Conservation (phyloP, 2,113 vertebrate species). For the Corapipo altera region DNA sequence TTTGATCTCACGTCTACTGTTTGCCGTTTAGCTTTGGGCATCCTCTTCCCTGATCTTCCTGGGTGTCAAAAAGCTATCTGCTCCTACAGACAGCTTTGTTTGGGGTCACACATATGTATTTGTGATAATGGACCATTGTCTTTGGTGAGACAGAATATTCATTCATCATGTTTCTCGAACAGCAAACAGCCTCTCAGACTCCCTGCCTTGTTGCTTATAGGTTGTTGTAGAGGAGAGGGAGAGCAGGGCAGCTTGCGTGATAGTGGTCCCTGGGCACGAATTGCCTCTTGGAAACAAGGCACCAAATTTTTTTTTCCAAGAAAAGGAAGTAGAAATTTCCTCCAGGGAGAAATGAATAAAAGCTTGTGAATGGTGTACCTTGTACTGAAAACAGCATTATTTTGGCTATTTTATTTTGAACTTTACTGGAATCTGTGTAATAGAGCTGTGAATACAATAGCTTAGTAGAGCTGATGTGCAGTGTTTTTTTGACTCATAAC, state of each 20-base stretch:
- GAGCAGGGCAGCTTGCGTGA: not conserved
- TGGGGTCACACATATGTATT: not conserved
- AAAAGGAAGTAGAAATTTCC: not conserved
- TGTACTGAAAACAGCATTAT: not conserved
- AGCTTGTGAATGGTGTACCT: not conserved
- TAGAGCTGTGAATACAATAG: not conserved
- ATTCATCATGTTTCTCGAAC: not conserved
- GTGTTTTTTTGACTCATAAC: not conserved
- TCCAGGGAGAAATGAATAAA: not conserved
- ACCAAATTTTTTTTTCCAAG: not conserved
- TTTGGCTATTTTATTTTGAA: not conserved
- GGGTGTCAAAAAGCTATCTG: not conserved
- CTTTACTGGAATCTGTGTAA: not conserved
- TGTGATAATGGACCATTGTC: not conserved
- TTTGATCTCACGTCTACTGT: not conserved
- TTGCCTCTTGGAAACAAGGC: not conserved
- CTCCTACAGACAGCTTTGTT: not conserved
- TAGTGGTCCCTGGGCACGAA: not conserved
- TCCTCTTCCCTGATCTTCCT: not conserved
- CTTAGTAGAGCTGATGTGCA: not conserved
- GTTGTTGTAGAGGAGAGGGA: not conserved
- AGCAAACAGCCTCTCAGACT: not conserved
- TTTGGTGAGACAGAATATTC: not conserved
- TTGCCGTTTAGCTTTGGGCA: not conserved
- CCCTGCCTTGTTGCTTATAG: rapidly evolving